These are phyloP conservation scores for Rambutsinella grinnellia DNA, from an alignment of 2,888 invertebrate genomes.

Conservation along the genomic window DNA sequence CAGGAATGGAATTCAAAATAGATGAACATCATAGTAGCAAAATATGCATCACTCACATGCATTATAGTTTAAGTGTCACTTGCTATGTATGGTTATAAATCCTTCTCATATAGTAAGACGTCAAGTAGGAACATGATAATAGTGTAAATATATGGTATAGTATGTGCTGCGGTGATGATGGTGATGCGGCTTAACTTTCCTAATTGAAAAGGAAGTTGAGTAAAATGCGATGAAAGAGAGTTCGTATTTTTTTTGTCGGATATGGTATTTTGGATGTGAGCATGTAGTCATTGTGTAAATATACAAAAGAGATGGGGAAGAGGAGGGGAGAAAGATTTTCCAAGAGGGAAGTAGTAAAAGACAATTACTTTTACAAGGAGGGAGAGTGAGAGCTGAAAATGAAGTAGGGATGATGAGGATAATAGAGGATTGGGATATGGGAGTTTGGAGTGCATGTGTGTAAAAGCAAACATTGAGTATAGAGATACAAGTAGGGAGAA, in stretches of 20 bases:
- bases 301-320: conserved; percentile 24
- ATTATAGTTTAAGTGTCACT: conserved; percentile 23
- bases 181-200: conserved; percentile 57
- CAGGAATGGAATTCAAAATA: conserved; percentile 44
- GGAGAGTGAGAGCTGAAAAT: conserved; percentile 28
- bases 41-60: conserved; percentile 1
- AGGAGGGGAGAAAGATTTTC: background rate
- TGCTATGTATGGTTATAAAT: no score
- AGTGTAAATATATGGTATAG: conserved; percentile 6
- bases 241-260: conserved; percentile 42
- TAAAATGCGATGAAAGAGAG: conserved; percentile 63
- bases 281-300: conserved; percentile 46
- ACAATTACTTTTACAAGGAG: background rate
- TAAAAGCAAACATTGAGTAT: conserved; percentile 19
- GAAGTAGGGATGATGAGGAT: conserved; percentile 42
- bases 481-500: conserved; percentile 2
- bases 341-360: background rate
- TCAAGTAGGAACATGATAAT: background rate
- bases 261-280: conserved; percentile 25
- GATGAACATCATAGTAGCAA: conserved; percentile 29
- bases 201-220: conserved; percentile 64
- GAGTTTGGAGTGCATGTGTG: conserved; percentile 27
- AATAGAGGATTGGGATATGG: conserved; percentile 51
- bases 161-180: conserved; percentile 29
- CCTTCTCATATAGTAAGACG: no score